Evolutionary conservation across 2,113 vertebrate species (phyloP).

Genomic region (Columba janthina): DNA sequence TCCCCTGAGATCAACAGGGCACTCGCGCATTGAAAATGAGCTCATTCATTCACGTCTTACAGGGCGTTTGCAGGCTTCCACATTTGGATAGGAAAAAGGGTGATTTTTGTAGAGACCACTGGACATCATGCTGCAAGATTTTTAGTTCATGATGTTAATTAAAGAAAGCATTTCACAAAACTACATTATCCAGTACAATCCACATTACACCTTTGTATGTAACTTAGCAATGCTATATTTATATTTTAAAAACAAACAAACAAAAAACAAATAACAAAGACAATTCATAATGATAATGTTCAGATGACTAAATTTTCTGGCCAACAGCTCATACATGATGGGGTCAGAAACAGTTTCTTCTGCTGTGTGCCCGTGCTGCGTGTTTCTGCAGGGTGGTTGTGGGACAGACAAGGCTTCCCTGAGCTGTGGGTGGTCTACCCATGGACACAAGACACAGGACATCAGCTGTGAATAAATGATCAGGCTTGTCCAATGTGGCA

Average conservation of each 20-base stretch:
- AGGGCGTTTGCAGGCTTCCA: neutral
- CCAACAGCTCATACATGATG: neutral
- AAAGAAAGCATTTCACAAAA: neutral
- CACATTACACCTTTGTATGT: neutral
- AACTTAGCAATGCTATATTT: neutral
- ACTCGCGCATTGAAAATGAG: neutral
- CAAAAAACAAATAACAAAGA: neutral
- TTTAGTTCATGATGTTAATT: neutral
- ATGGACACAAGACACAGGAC: no score
- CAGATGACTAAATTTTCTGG: neutral
- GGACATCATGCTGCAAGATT: neutral
- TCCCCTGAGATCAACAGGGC: neutral
- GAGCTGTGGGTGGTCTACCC: neutral
- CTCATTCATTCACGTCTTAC: neutral
- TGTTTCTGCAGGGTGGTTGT: neutral
- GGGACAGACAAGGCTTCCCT: neutral
- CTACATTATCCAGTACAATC: neutral
- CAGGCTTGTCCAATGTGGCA: neutral
- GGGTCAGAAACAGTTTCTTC: neutral
- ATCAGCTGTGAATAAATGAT: neutral
- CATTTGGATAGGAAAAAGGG: neutral
- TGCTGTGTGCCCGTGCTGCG: neutral
- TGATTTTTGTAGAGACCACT: neutral
- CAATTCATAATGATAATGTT: neutral
- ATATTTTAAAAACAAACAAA: neutral